Evolutionary conservation across 2,113 vertebrate species (phyloP).

Genomic region (Butorides virescens): DNA sequence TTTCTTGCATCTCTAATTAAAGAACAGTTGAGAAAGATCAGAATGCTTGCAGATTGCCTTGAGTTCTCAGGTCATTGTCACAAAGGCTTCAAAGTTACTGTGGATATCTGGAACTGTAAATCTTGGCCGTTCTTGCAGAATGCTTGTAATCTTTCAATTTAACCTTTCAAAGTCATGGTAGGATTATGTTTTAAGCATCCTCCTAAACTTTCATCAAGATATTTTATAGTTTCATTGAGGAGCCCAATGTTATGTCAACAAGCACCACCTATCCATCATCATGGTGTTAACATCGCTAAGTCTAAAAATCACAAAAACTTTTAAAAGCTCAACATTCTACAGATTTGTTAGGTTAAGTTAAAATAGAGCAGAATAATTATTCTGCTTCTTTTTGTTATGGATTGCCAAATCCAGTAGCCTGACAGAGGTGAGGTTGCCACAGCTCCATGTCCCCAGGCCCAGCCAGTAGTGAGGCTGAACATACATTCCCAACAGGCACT

Average conservation of each 20-base stretch:
- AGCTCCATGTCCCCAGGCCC: neutral
- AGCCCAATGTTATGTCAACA: neutral
- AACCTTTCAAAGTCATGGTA: neutral
- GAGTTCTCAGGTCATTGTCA: neutral
- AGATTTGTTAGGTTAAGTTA: neutral
- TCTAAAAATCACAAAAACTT: neutral
- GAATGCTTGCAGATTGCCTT: neutral
- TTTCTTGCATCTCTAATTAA: neutral
- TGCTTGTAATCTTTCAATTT: neutral
- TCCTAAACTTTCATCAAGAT: neutral
- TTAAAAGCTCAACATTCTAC: neutral
- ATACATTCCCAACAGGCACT: neutral
- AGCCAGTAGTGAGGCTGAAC: neutral
- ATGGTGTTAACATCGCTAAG: neutral
- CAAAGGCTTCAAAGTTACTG: neutral
- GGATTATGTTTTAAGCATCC: neutral
- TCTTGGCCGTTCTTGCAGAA: neutral
- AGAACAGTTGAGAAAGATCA: neutral
- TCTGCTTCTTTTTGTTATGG: neutral
- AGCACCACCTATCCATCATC: neutral
- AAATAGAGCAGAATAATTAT: neutral
- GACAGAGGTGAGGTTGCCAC: neutral
- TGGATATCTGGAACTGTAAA: neutral
- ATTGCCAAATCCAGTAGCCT: neutral
- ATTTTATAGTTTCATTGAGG: neutral